Evolutionary conservation across 2,888 invertebrate genomes (phyloP).

Genomic region (Eudasyphora cyanicolor): DNA sequence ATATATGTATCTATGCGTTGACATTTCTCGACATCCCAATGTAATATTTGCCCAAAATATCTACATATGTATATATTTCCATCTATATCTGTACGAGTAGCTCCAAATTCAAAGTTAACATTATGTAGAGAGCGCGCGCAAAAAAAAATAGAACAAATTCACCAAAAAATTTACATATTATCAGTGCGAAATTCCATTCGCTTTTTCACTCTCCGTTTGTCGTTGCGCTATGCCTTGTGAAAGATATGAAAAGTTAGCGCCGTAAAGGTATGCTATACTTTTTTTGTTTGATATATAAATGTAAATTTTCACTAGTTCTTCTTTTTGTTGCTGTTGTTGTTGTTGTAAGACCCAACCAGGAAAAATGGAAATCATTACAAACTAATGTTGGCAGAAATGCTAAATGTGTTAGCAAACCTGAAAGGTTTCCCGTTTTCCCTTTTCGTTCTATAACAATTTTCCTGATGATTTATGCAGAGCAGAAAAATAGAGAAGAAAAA

Average conservation of each 20-base stretch:
- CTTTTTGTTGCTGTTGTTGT: background rate
- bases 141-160: background rate
- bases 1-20: too few species aligned
- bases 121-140: too few species aligned
- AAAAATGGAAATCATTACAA: constrained; percentile 7
- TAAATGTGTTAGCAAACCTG: background rate
- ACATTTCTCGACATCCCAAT: background rate
- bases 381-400: background rate
- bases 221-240: background rate
- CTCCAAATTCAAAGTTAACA: background rate
- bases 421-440: background rate
- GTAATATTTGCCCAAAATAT: background rate
- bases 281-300: constrained; percentile 15
- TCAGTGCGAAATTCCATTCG: constrained; percentile 25
- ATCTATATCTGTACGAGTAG: background rate
- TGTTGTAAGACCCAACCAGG: background rate
- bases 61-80: background rate
- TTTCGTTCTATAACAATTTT: background rate
- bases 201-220: background rate
- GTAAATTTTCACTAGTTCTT: constrained; percentile 12
- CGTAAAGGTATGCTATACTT: constrained; percentile 41
- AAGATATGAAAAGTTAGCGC: constrained; percentile 27
- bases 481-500: background rate
- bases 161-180: constrained; percentile 46
- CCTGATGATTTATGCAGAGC: constrained; percentile 11